Conservation (phyloP, 1,140 invertebrate genomes). For the Triops longicaudatus region DNA sequence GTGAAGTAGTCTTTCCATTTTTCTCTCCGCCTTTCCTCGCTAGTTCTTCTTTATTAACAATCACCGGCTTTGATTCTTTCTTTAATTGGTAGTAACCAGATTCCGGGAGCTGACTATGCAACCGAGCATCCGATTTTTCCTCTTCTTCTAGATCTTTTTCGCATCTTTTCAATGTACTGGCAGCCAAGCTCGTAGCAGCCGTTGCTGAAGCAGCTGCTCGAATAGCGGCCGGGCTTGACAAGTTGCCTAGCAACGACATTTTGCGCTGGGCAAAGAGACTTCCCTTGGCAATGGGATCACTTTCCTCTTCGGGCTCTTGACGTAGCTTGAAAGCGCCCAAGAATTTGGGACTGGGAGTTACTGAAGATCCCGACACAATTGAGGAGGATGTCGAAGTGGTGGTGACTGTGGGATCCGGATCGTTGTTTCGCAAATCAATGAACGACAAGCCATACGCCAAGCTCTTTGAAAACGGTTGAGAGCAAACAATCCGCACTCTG, state of each 20-base stretch:
- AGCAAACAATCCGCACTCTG: slow-evolving; percentile 69
- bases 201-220: neutral
- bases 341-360: neutral
- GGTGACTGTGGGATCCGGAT: slow-evolving; percentile 40
- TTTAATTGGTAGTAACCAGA: slow-evolving; percentile 13
- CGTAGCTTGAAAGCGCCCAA: slow-evolving; percentile 26
- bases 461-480: slow-evolving; percentile 76
- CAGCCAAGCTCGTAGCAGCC: neutral
- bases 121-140: neutral
- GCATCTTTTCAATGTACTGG: slow-evolving; percentile 2
- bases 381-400: neutral
- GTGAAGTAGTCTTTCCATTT: neutral
- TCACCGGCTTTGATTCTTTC: slow-evolving; percentile 4
- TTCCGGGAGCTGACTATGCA: slow-evolving; percentile 11
- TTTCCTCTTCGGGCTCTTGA: slow-evolving; percentile 20
- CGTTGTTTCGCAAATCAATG: slow-evolving; percentile 49
- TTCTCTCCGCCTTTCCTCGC: neutral
- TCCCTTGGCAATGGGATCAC: neutral
- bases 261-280: slow-evolving; percentile 24
- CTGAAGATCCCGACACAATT: slow-evolving; percentile 5
- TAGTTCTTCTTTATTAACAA: neutral
- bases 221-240: neutral
- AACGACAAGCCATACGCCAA: slow-evolving; percentile 70
- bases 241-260: slow-evolving; percentile 7
- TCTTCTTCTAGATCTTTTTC: slow-evolving; percentile 8